Conservation (phyloP, 2,888 invertebrate genomes). For the Pseudococcus jackbeardsleyi region DNA sequence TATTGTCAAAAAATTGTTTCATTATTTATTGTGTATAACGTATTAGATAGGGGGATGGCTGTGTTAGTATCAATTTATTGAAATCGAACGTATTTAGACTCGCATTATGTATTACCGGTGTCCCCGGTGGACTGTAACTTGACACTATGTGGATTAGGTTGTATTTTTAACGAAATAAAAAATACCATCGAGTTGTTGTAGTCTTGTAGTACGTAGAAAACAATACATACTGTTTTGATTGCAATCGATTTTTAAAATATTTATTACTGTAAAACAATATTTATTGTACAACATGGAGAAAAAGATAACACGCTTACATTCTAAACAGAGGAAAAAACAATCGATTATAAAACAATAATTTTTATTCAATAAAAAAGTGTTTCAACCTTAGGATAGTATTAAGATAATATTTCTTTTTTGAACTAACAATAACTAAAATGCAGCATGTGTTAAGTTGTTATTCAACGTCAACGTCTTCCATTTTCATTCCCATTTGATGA, state of each 20-base stretch:
- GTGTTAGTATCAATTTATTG: not conserved
- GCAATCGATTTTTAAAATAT: not conserved
- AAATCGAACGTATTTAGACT: not conserved
- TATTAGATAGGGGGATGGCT: not conserved
- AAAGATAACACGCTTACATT: constrained; percentile 59
- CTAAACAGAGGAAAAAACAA: constrained; percentile 60
- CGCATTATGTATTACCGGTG: not conserved
- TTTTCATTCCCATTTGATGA: constrained; percentile 61
- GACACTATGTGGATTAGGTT: not conserved
- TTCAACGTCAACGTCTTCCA: constrained; percentile 58
- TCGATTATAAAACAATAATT: constrained; percentile 55
- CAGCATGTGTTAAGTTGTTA: constrained; percentile 32
- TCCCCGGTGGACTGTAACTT: not conserved
- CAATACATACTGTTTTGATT: not conserved
- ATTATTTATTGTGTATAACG: not conserved
- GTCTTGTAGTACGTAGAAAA: not conserved
- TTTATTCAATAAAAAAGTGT: constrained; percentile 59
- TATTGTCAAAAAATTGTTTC: not conserved
- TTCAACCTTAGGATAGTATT: constrained; percentile 49
- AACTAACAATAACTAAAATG: constrained; percentile 54
- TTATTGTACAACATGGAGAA: constrained; percentile 56
- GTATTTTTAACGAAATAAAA: not conserved
- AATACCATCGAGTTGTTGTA: not conserved
- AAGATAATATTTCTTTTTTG: constrained; percentile 34
- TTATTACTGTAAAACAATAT: constrained; percentile 19